Base-by-base conservation (phyloP, 2,797 vertebrate genomes). In the Podargus strigoides region DNA sequence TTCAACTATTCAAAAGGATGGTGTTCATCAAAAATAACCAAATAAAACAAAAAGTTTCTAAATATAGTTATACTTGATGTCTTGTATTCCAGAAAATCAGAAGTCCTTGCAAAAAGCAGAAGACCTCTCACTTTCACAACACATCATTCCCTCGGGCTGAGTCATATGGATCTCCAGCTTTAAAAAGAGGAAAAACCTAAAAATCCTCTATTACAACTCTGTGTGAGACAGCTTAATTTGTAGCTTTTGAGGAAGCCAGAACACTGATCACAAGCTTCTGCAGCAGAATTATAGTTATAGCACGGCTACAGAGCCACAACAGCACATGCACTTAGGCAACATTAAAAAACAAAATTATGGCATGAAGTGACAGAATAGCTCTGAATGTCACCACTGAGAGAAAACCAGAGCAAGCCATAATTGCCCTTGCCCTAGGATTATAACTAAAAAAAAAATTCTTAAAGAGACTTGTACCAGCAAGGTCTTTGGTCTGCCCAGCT, bases 221-320 rank as follows among this genome's bases (percentile, higher is more conserved):
- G 77, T 80, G 87, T 58, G 62, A 92, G 84, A 94, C 93, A 94
- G 95, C 79, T 93, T 69, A 81, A 92, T 90, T 88, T 91, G 58
- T 47, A 78, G 73, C 67, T 94, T 94, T 96, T 96, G 78, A 91
- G 91, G 95, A 96, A 96, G 89, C n/a, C 87, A 37, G 27, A 81
- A 55, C 46, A 73, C 0, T 63, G 63, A 79, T 69, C 88, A 91
- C 49, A 87, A 89, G 93, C 36, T 92, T 72, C 66, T 87, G 50
- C 79, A 83, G 82, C 42, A 68, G 37, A 87, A 78, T 60, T 87
- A 85, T 5, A 92, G 76, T 47, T 64, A 72, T 41, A 87, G 53
- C 69, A 46, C 1, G 4, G 58, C 52, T 53, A 90, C 14, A 49
- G 63, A 85, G 34, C 12, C 79, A 75, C 85, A 94, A 75, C 0